A percentile compares a stretch with the other conserved stretches of the same genome.
Conservation (phyloP, 2,888 invertebrate species). For the Acanthosepion lycidas region DNA sequence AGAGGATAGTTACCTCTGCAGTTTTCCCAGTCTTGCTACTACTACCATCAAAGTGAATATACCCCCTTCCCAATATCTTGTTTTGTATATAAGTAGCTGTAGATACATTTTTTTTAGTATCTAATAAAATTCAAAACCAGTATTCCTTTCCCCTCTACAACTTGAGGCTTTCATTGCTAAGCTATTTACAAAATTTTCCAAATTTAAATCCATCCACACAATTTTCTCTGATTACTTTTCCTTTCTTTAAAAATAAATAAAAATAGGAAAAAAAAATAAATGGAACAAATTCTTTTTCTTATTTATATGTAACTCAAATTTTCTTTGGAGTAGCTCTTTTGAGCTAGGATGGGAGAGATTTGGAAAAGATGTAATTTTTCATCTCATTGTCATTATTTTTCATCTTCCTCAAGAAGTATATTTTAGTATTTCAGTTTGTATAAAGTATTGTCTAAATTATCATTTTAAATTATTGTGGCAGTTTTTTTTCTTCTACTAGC, state of each 20-base stretch:
- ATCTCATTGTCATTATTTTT: background rate
- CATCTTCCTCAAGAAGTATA: slow-evolving; percentile 22
- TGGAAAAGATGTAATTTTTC: background rate
- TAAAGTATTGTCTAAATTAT: slow-evolving; percentile 33
- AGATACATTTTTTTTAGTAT: background rate
- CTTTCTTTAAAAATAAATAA: background rate
- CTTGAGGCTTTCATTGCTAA: background rate
- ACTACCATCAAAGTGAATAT: slow-evolving; percentile 2
- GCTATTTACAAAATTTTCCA: background rate
- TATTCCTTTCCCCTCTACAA: background rate
- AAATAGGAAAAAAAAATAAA: background rate
- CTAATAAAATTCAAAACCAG: background rate
- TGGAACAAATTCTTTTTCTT: background rate
- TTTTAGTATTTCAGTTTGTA: slow-evolving; percentile 23
- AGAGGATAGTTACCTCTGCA: slow-evolving; percentile 17
- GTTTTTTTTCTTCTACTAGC: background rate
- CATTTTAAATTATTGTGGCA: slow-evolving; percentile 20
- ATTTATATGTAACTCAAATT: background rate
- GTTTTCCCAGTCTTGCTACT: background rate
- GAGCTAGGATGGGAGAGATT: background rate
- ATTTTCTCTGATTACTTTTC: background rate
- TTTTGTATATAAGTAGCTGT: slow-evolving; percentile 33
- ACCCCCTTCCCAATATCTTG: background rate
- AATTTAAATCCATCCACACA: background rate
- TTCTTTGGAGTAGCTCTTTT: background rate